Percentiles rank a stretch among this genome's conserved stretches.
phyloP scores from a whole-genome alignment of 2,113 vertebrate species.

The Sisor rabdophorus region DNA sequence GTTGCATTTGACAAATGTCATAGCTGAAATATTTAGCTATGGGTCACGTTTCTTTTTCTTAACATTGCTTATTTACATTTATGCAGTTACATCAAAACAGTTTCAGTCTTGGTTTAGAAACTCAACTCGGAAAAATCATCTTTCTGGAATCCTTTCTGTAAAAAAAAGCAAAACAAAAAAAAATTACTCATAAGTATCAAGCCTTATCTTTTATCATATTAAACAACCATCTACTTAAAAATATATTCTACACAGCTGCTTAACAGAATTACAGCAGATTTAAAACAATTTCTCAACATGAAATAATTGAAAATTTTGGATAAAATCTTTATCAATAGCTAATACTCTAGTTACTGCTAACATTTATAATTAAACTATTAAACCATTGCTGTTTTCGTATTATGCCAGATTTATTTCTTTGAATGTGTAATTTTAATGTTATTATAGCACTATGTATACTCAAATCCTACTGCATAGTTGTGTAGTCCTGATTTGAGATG shows the following conservation, averaged over 20 bases:
- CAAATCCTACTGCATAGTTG: neutral
- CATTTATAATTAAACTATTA: neutral
- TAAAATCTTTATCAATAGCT: neutral
- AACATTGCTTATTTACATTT: slow-evolving; percentile 26
- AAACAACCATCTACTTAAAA: no score
- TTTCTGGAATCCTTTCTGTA: slow-evolving; percentile 64
- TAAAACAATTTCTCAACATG: neutral
- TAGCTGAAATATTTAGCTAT: neutral
- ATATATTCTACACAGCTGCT: no score
- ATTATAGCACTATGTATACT: neutral
- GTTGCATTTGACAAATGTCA: neutral
- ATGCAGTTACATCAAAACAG: neutral
- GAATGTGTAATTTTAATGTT: neutral
- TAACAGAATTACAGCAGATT: neutral
- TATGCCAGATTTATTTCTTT: neutral
- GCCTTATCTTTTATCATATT: no score
- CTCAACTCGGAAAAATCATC: slow-evolving; percentile 43
- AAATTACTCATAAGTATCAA: slow-evolving; percentile 8
- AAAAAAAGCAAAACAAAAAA: slow-evolving; percentile 49
- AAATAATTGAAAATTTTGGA: neutral
- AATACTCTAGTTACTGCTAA: neutral
- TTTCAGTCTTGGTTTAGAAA: slow-evolving; percentile 36
- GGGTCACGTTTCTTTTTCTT: neutral
- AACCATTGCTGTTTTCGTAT: neutral
- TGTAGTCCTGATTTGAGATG: neutral